A percentile compares a stretch with the other conserved stretches of the same genome.
Evolutionary conservation across 2,888 invertebrate species (phyloP).

Genomic region (Agrochola lychnidis): DNA sequence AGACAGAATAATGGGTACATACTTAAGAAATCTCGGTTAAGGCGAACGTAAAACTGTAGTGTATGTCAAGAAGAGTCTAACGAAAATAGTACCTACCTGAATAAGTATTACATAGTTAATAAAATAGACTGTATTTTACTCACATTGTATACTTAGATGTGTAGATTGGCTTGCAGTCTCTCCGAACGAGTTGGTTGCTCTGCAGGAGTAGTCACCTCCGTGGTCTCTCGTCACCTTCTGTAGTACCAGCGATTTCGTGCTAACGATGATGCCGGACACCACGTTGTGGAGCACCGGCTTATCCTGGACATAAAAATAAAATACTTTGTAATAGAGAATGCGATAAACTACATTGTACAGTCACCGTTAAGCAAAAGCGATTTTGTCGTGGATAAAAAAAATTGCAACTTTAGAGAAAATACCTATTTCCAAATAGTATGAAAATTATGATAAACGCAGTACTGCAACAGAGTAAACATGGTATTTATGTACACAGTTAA

Average conservation of each 20-base stretch:
- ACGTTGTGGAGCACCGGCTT: conserved; percentile 94
- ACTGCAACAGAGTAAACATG: background rate
- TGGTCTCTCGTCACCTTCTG: conserved; percentile 96
- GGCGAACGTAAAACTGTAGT: background rate
- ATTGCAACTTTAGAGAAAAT: no score
- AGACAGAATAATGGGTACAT: background rate
- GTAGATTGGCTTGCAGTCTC: conserved; percentile 95
- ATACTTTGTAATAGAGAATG: background rate
- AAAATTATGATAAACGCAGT: background rate
- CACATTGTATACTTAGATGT: conserved; percentile 95
- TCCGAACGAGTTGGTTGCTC: conserved; percentile 95
- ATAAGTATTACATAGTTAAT: background rate
- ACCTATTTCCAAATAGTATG: no score
- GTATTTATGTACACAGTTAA: background rate
- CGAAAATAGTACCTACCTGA: background rate
- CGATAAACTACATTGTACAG: background rate
- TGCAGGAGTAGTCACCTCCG: conserved; percentile 96
- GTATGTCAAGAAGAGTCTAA: background rate
- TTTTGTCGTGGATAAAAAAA: background rate
- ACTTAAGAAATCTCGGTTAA: background rate
- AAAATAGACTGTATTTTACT: conserved; percentile 83
- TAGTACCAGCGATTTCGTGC: conserved; percentile 96
- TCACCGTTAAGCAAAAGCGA: no score
- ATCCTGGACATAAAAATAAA: conserved; percentile 89
- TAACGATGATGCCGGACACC: conserved; percentile 96